Evolutionary conservation across 2,113 vertebrate species (phyloP).

Genomic region (Morphnarchus princeps): DNA sequence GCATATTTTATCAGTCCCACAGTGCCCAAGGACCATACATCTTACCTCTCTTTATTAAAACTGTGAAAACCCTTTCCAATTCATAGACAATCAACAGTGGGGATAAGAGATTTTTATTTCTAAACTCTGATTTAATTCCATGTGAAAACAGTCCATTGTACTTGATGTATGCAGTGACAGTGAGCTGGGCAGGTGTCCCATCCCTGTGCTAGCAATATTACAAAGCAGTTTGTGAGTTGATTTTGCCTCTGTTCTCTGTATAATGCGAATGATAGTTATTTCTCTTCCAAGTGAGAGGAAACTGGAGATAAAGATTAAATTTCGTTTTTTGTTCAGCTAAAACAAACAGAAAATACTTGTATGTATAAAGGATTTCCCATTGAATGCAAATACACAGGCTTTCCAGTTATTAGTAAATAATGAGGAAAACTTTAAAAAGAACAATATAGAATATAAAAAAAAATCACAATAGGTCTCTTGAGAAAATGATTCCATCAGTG

Average conservation of each 20-base stretch:
- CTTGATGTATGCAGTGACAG: background rate
- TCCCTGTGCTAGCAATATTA: background rate
- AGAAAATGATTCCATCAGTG: background rate
- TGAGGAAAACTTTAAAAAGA: background rate
- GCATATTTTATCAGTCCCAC: background rate
- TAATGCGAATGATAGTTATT: background rate
- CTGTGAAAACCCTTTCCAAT: background rate
- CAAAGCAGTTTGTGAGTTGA: background rate
- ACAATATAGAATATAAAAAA: background rate
- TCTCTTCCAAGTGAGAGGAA: background rate
- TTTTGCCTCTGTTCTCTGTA: background rate
- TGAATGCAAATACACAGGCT: background rate
- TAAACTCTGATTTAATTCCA: background rate
- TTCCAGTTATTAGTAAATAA: background rate
- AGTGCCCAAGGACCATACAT: background rate
- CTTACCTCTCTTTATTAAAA: background rate
- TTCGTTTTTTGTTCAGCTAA: background rate
- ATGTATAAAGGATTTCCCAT: background rate
- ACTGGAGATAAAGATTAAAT: background rate
- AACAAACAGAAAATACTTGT: background rate
- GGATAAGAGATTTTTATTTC: background rate
- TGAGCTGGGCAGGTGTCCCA: background rate
- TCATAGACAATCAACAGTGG: background rate
- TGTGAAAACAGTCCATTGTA: background rate
- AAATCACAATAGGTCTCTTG: background rate